A percentile compares a stretch with the other conserved stretches of the same genome.
Evolutionary conservation across 2,113 vertebrate genomes (phyloP).

Genomic region (Ailurus styani): DNA sequence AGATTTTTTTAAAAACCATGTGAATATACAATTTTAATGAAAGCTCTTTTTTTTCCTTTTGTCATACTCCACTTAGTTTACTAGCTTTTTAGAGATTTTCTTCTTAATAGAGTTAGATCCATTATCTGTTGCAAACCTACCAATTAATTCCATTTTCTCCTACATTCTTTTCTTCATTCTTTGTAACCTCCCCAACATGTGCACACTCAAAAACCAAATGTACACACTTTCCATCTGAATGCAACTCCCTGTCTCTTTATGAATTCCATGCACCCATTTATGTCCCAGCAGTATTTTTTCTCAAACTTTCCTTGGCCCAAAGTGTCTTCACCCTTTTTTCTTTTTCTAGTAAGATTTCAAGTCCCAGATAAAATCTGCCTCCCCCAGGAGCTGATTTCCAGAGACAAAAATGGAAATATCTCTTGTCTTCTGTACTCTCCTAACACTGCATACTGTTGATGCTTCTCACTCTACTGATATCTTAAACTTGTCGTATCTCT

Average conservation of each 20-base stretch:
- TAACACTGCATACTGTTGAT: neutral
- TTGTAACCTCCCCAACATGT: neutral
- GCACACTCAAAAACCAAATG: fast-evolving
- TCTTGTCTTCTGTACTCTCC: neutral
- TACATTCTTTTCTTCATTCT: neutral
- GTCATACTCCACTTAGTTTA: neutral
- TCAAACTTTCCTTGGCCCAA: neutral
- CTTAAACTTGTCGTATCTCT: neutral
- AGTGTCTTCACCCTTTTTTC: neutral
- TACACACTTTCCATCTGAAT: neutral
- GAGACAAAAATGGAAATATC: neutral
- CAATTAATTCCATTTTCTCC: neutral
- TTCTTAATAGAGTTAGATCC: neutral
- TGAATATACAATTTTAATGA: neutral
- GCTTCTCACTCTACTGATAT: neutral
- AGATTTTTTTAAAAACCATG: neutral
- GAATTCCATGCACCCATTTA: neutral
- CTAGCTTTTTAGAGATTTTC: constrained; percentile 17
- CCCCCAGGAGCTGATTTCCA: neutral
- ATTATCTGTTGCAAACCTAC: neutral
- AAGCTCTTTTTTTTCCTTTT: neutral
- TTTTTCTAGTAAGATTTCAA: neutral
- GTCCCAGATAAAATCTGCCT: neutral
- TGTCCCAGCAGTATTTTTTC: neutral
- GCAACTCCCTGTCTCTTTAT: neutral